Percentiles rank a stretch among this genome's conserved stretches.
Conservation (phyloP, 2,888 invertebrate genomes). For the Spodoptera exigua region DNA sequence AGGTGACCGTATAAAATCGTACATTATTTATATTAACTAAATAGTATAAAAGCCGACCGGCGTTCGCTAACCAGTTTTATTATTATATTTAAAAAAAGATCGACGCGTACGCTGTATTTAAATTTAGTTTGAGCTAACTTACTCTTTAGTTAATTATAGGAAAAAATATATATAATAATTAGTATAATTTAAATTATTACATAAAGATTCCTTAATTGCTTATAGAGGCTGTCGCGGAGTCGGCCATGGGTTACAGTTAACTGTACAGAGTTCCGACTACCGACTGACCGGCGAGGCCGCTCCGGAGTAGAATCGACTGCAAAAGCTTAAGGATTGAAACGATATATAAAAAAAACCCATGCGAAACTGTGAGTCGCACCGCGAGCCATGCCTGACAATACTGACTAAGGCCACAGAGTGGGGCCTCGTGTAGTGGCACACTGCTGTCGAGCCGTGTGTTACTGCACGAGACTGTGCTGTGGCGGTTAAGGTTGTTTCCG, state of each 20-base stretch:
- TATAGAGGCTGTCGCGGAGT: conserved; percentile 55
- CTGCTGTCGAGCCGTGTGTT: conserved; percentile 10
- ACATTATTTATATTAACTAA: conserved; percentile 82
- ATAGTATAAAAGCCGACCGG: conserved; percentile 84
- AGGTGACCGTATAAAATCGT: conserved; percentile 79
- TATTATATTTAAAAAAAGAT: conserved; percentile 67
- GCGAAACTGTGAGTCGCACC: conserved; percentile 59
- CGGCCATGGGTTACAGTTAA: conserved; percentile 58
- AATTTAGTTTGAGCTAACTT: conserved; percentile 88
- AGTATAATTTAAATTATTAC: conserved; percentile 88
- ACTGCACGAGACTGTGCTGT: conserved; percentile 33
- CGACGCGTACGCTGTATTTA: conserved; percentile 56
- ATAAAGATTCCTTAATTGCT: conserved; percentile 81
- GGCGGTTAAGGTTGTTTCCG: conserved; percentile 41
- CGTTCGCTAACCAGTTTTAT: conserved; percentile 70
- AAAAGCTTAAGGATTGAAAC: conserved; percentile 76
- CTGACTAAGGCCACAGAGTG: conserved; percentile 54
- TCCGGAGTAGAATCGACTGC: conserved; percentile 63
- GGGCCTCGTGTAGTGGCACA: conserved; percentile 29
- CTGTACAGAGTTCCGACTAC: conserved; percentile 64
- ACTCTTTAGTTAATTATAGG: conserved; percentile 83
- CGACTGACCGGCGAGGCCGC: conserved; percentile 47
- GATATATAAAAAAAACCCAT: conserved; percentile 74
- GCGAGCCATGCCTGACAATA: conserved; percentile 57
- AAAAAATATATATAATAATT: conserved; percentile 86